Percentiles rank a stretch among this genome's conserved stretches.
phyloP scores from a whole-genome alignment of 1,140 invertebrate genomes.

The Zaprionus kolodkinae region DNA sequence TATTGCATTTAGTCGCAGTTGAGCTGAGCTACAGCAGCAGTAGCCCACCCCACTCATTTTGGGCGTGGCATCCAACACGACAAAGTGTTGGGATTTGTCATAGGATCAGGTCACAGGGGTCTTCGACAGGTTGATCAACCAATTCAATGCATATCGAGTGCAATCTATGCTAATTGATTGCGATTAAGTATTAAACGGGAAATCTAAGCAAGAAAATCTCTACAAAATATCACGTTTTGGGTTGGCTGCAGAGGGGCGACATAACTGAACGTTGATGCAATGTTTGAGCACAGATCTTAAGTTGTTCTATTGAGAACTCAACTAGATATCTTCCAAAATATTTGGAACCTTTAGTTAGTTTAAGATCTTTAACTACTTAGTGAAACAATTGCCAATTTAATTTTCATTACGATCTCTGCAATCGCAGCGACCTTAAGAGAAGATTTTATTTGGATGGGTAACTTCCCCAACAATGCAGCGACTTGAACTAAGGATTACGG shows the following conservation, averaged over 20 bases:
- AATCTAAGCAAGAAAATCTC: not conserved
- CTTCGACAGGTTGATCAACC: conserved; percentile 19
- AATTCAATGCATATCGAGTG: not conserved
- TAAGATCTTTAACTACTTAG: not conserved
- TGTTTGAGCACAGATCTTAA: not conserved
- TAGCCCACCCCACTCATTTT: not conserved
- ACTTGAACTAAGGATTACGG: not conserved
- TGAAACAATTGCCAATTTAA: not conserved
- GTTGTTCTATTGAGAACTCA: not conserved
- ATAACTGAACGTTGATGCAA: conserved; percentile 26
- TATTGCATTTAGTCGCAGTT: conserved; percentile 50
- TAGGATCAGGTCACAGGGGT: conserved; percentile 10
- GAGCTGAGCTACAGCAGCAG: too few species aligned
- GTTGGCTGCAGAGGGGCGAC: conserved; percentile 9
- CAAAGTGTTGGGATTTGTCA: conserved; percentile 19
- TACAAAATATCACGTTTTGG: not conserved
- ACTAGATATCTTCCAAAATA: too few species aligned
- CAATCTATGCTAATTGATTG: conserved; percentile 28
- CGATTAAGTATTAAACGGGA: too few species aligned
- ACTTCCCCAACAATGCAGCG: not conserved
- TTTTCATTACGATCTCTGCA: not conserved
- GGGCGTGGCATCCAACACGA: conserved; percentile 15
- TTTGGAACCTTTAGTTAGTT: too few species aligned
- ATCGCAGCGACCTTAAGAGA: not conserved
- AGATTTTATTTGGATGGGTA: not conserved